Conservation (phyloP, 2,888 invertebrate species). For the Ethmia dodecea region DNA sequence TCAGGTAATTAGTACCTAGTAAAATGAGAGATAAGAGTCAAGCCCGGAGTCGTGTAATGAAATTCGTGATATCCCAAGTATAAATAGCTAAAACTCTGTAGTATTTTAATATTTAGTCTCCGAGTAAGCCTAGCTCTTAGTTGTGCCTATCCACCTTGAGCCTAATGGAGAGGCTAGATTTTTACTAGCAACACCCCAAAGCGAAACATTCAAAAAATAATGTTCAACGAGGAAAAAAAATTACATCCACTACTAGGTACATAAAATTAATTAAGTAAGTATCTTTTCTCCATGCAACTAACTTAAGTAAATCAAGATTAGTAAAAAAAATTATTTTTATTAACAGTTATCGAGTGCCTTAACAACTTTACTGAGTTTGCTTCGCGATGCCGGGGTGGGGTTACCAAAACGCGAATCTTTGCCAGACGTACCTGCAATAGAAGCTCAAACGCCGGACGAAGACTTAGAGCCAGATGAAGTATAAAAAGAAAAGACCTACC, state of each 20-base stretch:
- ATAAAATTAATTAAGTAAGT: not conserved
- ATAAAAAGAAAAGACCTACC: slow-evolving; percentile 28
- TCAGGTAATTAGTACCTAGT: slow-evolving; percentile 31
- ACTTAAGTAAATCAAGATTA: not conserved
- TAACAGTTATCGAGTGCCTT: slow-evolving; percentile 49
- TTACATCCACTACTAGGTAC: not conserved
- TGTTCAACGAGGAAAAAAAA: not conserved
- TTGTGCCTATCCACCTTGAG: not conserved
- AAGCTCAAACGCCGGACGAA: slow-evolving; percentile 17
- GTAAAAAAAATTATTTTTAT: not conserved
- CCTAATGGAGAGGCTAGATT: not conserved
- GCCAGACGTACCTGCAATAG: slow-evolving; percentile 21
- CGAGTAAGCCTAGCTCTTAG: not conserved
- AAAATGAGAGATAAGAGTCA: not conserved
- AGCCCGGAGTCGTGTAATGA: not conserved
- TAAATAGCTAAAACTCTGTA: too few species aligned
- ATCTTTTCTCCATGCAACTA: not conserved
- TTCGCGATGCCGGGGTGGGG: slow-evolving; percentile 43
- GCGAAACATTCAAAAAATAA: too few species aligned
- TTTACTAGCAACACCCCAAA: too few species aligned
- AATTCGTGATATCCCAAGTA: too few species aligned
- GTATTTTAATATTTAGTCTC: not conserved
- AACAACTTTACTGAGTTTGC: slow-evolving; percentile 34
- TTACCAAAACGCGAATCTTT: slow-evolving; percentile 23
- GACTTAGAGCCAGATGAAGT: slow-evolving; percentile 55